Base-by-base conservation (phyloP, 1,140 invertebrate genomes). In the Ephestia elutella region DNA sequence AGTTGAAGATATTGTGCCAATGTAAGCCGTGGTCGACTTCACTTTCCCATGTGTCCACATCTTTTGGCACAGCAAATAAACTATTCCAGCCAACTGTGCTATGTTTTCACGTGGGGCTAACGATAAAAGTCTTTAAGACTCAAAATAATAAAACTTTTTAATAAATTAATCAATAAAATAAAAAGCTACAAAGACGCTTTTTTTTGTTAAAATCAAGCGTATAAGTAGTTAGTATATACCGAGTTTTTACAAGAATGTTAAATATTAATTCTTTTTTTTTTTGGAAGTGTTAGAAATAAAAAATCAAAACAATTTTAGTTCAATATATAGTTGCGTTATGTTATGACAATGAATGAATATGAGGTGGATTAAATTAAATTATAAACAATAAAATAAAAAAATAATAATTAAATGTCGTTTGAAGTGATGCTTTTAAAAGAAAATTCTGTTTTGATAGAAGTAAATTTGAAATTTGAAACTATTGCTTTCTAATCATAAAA, bases 351-450 rank as follows among this genome's bases (percentile, higher is more conserved):
- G 58, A 58, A 53, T 53, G 50, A 53, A n/a, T 13, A 57, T 66
- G 53, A 64, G 53, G 59, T 65, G 54, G 68, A 65, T 65, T 57
- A 49, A 63, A 64, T n/a, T n/a, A n/a, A n/a, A n/a, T n/a, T n/a
- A n/a, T n/a, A n/a, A n/a, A n/a, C n/a, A n/a, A n/a, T 63, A 7
- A 54, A 28, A 62, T 65, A 65, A 56, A 56, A 49, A 20, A 20
- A 61, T 61, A 61, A 60, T 50, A 56, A 68, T 18, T 44, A 18
- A 59, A 54, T 75, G 38, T 44, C n/a, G 38, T 70, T 78, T 76
- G 70, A 71, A 80, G 75, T 80, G 79, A 86, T 80, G 77, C 70
- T 85, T 80, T 73, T 60, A 75, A 79, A 72, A 71, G 66, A 73
- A 71, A 72, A 68, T 70, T 68, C 50, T 60, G 38, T 50, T 64